phyloP scores from a whole-genome alignment of 1,140 invertebrate species.

The Calephelis nemesis region DNA sequence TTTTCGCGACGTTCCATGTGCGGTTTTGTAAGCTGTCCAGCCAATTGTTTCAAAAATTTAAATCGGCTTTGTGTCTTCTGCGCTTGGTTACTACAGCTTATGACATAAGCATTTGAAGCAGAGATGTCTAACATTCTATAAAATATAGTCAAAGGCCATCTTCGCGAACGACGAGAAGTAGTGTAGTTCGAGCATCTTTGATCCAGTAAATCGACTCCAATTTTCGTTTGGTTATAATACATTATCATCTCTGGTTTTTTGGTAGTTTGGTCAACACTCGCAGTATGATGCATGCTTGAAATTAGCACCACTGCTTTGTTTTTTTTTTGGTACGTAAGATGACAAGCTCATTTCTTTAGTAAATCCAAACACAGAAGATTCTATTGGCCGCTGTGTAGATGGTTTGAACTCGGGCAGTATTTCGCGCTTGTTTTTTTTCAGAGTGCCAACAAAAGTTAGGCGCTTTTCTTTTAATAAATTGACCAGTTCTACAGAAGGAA shows the following conservation, averaged over 20 bases:
- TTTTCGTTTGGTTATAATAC: conserved; percentile 27
- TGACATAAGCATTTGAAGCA: neutral
- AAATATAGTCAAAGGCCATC: conserved; percentile 18
- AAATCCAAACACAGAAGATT: conserved; percentile 24
- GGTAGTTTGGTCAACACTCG: neutral
- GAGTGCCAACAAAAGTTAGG: neutral
- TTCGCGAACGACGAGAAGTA: conserved; percentile 21
- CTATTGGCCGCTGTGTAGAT: neutral
- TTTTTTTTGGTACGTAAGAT: conserved; percentile 26
- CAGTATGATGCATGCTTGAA: conserved; percentile 19
- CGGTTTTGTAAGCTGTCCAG: conserved; percentile 5
- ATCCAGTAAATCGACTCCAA: conserved; percentile 28
- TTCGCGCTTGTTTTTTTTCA: conserved; percentile 12
- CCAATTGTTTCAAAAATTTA: conserved; percentile 14
- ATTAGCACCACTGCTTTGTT: conserved; percentile 24
- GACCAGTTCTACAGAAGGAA: no score
- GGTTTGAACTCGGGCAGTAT: neutral
- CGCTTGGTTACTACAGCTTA: neutral
- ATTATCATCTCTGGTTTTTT: no score
- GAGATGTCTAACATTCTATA: neutral
- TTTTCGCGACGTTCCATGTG: neutral
- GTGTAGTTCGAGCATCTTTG: conserved; percentile 30
- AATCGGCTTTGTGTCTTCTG: conserved; percentile 7
- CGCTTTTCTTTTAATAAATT: neutral
- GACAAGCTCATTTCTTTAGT: conserved; percentile 25